Evolutionary conservation across 2,113 vertebrate species (phyloP).

Genomic region (Micronycteris hirsuta): DNA sequence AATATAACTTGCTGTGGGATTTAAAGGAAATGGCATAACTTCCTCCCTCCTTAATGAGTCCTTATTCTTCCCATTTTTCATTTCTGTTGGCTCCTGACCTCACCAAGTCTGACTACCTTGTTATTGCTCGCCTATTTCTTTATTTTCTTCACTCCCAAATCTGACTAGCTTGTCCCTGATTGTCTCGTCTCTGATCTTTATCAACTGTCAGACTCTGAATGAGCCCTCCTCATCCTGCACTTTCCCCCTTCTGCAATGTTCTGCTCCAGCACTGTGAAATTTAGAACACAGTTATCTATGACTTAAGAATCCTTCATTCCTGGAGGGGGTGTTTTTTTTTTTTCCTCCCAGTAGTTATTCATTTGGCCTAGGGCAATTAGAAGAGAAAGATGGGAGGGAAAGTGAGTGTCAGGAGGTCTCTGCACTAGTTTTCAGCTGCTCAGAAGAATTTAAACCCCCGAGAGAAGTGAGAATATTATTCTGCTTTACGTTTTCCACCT

Average conservation of each 20-base stretch:
- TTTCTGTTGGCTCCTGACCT: conserved; percentile 12
- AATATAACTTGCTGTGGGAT: neutral
- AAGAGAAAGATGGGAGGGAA: conserved; percentile 37
- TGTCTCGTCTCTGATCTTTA: neutral
- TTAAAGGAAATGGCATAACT: neutral
- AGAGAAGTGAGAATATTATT: conserved; percentile 39
- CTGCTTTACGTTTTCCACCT: neutral
- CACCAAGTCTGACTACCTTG: neutral
- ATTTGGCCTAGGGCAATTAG: conserved; percentile 57
- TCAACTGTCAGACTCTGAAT: conserved; percentile 35
- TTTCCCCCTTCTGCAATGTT: conserved; percentile 44
- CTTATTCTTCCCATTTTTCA: neutral
- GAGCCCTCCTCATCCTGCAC: conserved; percentile 16
- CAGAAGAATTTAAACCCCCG: conserved; percentile 47
- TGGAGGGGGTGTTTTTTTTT: neutral
- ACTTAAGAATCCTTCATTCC: conserved; percentile 52
- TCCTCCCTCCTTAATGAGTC: neutral
- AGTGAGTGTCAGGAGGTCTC: neutral
- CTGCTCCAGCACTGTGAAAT: conserved; percentile 49
- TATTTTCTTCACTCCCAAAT: neutral
- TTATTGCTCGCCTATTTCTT: neutral
- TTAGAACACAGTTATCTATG: conserved; percentile 24
- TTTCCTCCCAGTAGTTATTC: conserved; percentile 20
- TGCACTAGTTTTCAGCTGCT: conserved; percentile 4
- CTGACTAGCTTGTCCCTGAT: neutral